Conservation (phyloP, 1,140 invertebrate genomes). For the Heliconius nattereri region DNA sequence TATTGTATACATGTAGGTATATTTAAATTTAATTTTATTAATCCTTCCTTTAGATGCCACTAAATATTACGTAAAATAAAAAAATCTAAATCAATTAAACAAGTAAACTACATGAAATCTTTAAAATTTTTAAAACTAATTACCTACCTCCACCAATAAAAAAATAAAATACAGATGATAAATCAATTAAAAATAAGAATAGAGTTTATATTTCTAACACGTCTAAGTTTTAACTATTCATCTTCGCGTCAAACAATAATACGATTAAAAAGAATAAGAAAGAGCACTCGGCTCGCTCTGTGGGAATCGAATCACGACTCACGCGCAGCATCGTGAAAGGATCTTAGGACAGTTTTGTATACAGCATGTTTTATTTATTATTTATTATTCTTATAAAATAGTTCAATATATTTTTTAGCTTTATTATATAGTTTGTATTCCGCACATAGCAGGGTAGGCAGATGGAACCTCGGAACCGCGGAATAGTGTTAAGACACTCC, state of each 20-base stretch:
- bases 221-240: conserved; percentile 35
- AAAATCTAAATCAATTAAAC: not conserved
- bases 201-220: conserved; percentile 24
- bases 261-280: conserved; percentile 38
- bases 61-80: too few relatives aligned
- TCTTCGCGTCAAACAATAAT: conserved; percentile 39
- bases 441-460: too few relatives aligned
- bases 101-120: not conserved
- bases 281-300: conserved; percentile 50
- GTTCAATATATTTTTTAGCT: too few relatives aligned
- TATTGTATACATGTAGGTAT: too few relatives aligned
- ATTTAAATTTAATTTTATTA: not conserved
- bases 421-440: too few relatives aligned
- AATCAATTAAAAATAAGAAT: conserved; percentile 11
- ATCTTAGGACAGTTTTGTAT: conserved; percentile 52
- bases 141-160: not conserved
- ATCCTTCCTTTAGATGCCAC: not conserved
- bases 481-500: too few relatives aligned
- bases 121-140: not conserved
- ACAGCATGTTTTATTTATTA: conserved; percentile 45
- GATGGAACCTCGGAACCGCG: too few relatives aligned
- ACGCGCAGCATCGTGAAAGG: conserved; percentile 68
- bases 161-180: not conserved
- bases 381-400: too few relatives aligned
- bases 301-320: conserved; percentile 80